Percentiles rank a stretch among this genome's conserved stretches.
Evolutionary conservation across 2,113 vertebrate genomes (phyloP).

Genomic region (Scalopus aquaticus): DNA sequence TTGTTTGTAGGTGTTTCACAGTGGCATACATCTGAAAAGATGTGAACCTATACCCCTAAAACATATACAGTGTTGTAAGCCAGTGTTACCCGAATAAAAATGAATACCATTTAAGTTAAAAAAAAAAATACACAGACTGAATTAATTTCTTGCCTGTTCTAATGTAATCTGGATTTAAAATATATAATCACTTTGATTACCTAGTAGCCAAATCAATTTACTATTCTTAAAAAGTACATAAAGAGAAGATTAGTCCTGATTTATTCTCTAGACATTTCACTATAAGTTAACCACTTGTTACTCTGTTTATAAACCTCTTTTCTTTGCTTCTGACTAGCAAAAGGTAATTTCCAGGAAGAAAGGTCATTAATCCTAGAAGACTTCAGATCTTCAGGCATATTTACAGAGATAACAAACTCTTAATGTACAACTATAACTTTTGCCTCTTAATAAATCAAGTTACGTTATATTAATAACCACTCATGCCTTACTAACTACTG

Average conservation of each 20-base stretch:
- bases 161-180: slow-evolving; percentile 25
- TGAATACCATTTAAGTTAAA: neutral
- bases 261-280: neutral
- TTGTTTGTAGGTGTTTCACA: too few relatives aligned
- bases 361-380: neutral
- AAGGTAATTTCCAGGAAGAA: slow-evolving; percentile 29
- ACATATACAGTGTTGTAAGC: too few relatives aligned
- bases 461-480: neutral
- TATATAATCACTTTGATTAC: slow-evolving; percentile 8
- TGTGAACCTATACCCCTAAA: too few relatives aligned
- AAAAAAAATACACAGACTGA: neutral
- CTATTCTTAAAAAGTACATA: neutral
- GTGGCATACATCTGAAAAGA: too few relatives aligned
- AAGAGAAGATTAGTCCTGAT: neutral
- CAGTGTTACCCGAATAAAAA: too few relatives aligned
- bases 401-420: slow-evolving; percentile 9
- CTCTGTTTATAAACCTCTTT: slow-evolving; percentile 31
- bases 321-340: slow-evolving; percentile 39
- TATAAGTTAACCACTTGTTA: slow-evolving; percentile 9
- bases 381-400: slow-evolving; percentile 9
- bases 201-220: slow-evolving; percentile 4
- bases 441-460: slow-evolving; percentile 18
- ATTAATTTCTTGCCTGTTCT: neutral
- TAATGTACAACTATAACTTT: slow-evolving; percentile 1
- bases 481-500: slow-evolving; percentile 10